A percentile compares a stretch with the other conserved stretches of the same genome.
These are phyloP conservation scores for Elachura formosa DNA, from an alignment of 2,113 vertebrate genomes.

Conservation along the genomic window DNA sequence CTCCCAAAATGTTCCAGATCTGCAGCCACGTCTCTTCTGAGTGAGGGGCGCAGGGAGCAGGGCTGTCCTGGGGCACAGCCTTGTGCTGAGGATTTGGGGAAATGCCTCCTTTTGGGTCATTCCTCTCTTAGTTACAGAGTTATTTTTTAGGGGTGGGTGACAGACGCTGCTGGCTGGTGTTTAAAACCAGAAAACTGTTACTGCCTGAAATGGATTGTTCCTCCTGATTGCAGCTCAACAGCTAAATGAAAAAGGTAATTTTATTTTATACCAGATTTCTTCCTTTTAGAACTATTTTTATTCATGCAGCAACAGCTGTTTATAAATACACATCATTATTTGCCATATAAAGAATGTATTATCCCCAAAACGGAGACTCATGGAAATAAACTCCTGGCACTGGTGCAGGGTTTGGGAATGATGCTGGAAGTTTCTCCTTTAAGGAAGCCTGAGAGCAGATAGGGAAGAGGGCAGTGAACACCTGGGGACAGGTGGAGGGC, in stretches of 20 bases:
- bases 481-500: not conserved
- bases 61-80: not conserved
- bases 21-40: not conserved
- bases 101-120: not conserved
- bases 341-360: not conserved
- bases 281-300: not conserved
- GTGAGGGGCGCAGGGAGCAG: fast-evolving
- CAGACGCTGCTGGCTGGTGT: not conserved
- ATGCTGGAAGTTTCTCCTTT: fast-evolving
- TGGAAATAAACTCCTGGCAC: fast-evolving
- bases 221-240: not conserved
- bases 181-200: not conserved
- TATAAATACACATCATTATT: not conserved
- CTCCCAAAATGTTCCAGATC: fast-evolving
- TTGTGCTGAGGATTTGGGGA: fast-evolving
- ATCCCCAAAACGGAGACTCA: fast-evolving
- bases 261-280: not conserved
- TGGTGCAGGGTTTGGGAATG: fast-evolving
- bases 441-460: not conserved
- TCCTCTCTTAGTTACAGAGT: fast-evolving
- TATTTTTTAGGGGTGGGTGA: not conserved
- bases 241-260: not conserved
- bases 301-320: not conserved
- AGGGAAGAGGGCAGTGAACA: not conserved
- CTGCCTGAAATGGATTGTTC: not conserved